Conservation (phyloP, 2,888 invertebrate genomes). For the Plagiodera versicolora region DNA sequence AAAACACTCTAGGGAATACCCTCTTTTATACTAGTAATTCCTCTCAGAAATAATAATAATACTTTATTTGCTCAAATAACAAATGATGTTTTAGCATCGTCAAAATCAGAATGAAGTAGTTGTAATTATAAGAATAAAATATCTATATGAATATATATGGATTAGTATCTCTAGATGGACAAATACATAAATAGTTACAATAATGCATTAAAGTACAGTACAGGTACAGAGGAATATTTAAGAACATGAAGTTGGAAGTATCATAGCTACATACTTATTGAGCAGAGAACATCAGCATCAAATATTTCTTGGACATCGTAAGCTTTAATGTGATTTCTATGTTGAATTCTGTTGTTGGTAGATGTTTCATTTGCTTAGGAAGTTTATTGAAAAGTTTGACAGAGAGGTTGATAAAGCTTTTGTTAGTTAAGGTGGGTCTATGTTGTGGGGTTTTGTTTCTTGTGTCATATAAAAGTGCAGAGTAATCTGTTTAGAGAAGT, state of each 20-base stretch:
- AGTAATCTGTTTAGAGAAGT: not conserved
- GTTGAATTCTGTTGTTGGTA: not conserved
- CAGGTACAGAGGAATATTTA: not conserved
- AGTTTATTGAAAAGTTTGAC: conserved; percentile 4
- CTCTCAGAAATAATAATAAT: too few relatives aligned
- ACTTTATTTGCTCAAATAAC: too few relatives aligned
- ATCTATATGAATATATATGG: too few relatives aligned
- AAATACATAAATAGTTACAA: too few relatives aligned
- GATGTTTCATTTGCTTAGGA: conserved; percentile 4
- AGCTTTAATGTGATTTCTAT: not conserved
- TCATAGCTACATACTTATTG: conserved; percentile 1
- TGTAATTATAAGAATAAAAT: too few relatives aligned
- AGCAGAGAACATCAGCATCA: too few relatives aligned
- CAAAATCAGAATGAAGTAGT: too few relatives aligned
- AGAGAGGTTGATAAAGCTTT: conserved; percentile 1
- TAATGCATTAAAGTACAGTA: not conserved
- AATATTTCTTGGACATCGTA: not conserved
- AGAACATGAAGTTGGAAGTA: not conserved
- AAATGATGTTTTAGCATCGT: too few relatives aligned
- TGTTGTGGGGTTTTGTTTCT: conserved; percentile 2
- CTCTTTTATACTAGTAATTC: too few relatives aligned
- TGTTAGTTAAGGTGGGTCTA: not conserved
- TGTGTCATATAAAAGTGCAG: not conserved
- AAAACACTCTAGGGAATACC: too few relatives aligned
- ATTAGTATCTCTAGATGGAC: not conserved